phyloP scores from a whole-genome alignment of 1,140 invertebrate genomes.

The Drosophila saltans region DNA sequence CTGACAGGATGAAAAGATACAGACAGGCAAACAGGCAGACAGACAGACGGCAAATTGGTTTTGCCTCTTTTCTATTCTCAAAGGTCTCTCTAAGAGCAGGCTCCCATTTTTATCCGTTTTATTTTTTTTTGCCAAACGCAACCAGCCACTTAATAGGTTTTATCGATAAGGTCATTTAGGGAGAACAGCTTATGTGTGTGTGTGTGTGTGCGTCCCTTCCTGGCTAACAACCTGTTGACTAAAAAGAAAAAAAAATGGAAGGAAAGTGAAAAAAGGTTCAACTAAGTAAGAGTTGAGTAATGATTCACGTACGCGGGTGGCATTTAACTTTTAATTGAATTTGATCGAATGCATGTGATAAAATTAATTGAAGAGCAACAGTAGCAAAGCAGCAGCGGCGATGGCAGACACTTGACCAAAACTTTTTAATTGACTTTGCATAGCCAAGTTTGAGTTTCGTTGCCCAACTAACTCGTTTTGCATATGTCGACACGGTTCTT shows the following conservation, averaged over 20 bases:
- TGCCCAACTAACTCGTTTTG: constrained; percentile 49
- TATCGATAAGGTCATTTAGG: constrained; percentile 66
- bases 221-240: constrained; percentile 49
- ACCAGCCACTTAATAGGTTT: constrained; percentile 55
- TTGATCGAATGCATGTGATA: constrained; percentile 78
- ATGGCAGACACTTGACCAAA: constrained; percentile 56
- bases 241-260: background rate
- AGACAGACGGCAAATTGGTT: constrained; percentile 67
- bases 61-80: constrained; percentile 4
- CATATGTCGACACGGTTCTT: constrained; percentile 40
- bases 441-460: constrained; percentile 41
- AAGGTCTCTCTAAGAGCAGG: constrained; percentile 42
- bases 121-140: constrained; percentile 25
- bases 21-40: constrained; percentile 25
- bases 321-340: constrained; percentile 80
- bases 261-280: constrained; percentile 37
- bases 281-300: constrained; percentile 61
- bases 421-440: constrained; percentile 76
- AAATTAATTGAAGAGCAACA: constrained; percentile 65
- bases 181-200: constrained; percentile 9
- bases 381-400: constrained; percentile 5
- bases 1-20: constrained; percentile 38
- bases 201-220: background rate
- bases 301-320: constrained; percentile 61
- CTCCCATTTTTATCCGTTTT: background rate